Conservation (phyloP, 1,140 invertebrate species). For the Ooceraea biroi region DNA sequence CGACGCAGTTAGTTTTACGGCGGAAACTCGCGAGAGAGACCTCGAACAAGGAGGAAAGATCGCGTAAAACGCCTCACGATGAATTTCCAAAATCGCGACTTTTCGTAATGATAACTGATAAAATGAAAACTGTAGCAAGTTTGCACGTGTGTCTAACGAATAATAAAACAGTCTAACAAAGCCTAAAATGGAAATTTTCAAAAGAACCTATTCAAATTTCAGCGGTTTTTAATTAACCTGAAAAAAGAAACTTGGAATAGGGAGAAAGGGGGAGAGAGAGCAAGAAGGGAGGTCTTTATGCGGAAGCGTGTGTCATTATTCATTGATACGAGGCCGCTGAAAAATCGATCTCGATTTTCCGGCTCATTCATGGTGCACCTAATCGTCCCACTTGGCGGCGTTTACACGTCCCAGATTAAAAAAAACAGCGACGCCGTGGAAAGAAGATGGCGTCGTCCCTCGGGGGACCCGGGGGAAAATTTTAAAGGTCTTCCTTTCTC, state of each 20-base stretch:
- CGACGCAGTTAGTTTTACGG: slow-evolving; percentile 54
- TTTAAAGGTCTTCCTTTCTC: slow-evolving; percentile 71
- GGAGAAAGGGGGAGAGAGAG: no score
- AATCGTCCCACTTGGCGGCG: slow-evolving; percentile 66
- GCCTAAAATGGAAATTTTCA: no score
- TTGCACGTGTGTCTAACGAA: no score
- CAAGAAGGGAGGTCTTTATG: no score
- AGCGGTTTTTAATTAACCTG: no score
- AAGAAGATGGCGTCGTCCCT: slow-evolving; percentile 70
- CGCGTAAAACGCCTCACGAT: not conserved
- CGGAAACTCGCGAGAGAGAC: not conserved
- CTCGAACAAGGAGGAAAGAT: not conserved
- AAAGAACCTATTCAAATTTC: no score
- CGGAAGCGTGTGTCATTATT: not conserved
- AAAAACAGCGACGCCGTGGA: slow-evolving; percentile 26
- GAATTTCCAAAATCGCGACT: no score
- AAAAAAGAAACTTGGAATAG: no score
- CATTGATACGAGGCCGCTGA: not conserved
- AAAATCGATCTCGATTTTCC: slow-evolving; percentile 35
- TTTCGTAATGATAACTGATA: no score
- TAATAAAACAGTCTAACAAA: no score
- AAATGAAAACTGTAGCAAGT: no score
- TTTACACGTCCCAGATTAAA: slow-evolving; percentile 49
- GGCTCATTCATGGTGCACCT: slow-evolving; percentile 50
- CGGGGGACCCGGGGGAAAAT: slow-evolving; percentile 73